These are phyloP conservation scores for Rhabdophis nuchalis DNA, from an alignment of 2,797 vertebrate genomes.

Conservation along the genomic window DNA sequence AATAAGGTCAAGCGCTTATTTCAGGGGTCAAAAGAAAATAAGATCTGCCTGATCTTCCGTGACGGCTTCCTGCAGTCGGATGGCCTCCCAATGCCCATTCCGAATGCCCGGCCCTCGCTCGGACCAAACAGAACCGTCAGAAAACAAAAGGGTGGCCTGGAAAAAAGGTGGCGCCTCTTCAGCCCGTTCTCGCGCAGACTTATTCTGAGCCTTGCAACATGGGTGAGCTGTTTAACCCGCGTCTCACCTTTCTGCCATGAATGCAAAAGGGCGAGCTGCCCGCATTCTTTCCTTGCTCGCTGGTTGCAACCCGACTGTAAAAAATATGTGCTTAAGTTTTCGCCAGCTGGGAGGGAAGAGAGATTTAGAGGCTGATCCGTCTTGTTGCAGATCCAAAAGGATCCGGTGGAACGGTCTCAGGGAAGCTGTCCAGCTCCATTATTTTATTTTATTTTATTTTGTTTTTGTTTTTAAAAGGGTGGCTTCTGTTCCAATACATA, in stretches of 20 bases:
- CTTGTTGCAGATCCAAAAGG: neutral
- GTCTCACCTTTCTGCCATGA: neutral
- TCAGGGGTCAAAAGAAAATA: too few species aligned
- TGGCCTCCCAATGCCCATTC: neutral
- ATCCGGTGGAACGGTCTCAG: neutral
- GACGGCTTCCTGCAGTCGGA: neutral
- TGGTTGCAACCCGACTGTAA: neutral
- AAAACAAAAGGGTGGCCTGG: too few species aligned
- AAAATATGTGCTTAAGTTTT: neutral
- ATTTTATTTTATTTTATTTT: neutral
- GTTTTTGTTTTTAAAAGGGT: neutral
- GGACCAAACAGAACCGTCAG: neutral
- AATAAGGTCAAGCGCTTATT: too few species aligned
- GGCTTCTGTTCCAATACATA: neutral
- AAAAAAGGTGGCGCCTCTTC: neutral
- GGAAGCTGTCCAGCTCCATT: neutral
- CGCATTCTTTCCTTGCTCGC: neutral
- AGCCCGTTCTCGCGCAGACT: neutral
- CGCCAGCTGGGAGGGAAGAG: neutral
- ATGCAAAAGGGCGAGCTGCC: neutral
- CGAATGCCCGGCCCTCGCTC: neutral
- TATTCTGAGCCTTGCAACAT: neutral
- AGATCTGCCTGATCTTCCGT: neutral
- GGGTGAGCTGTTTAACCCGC: neutral
- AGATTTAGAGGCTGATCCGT: neutral